phyloP scores from a whole-genome alignment of 2,888 invertebrate species.

The Brenthis ino region DNA sequence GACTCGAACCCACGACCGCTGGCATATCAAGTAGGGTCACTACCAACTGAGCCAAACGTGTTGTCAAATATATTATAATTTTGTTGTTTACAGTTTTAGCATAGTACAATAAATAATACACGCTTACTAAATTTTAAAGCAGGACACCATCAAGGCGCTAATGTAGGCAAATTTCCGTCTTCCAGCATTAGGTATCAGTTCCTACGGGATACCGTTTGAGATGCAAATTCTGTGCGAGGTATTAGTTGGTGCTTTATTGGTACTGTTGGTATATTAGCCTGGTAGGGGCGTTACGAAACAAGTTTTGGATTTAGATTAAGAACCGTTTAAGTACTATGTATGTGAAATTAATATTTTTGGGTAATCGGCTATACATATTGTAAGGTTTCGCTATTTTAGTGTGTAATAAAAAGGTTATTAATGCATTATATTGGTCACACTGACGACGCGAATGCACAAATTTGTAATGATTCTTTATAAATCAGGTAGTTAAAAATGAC shows the following conservation, averaged over 20 bases:
- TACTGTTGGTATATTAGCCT: constrained; percentile 41
- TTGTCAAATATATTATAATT: too few species aligned
- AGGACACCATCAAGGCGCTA: constrained; percentile 41
- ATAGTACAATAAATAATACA: constrained; percentile 8
- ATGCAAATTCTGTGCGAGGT: constrained; percentile 72
- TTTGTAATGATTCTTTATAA: too few species aligned
- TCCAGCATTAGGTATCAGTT: constrained; percentile 42
- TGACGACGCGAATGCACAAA: too few species aligned
- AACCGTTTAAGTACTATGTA: neutral
- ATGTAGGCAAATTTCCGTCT: constrained; percentile 65
- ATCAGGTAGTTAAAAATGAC: too few species aligned
- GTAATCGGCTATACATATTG: too few species aligned
- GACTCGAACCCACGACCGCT: neutral
- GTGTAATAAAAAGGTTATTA: too few species aligned
- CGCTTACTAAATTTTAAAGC: constrained; percentile 18
- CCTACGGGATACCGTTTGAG: constrained; percentile 54
- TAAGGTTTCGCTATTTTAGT: too few species aligned
- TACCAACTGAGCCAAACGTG: too few species aligned
- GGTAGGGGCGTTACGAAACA: neutral
- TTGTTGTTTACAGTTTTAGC: neutral
- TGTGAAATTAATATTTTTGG: too few species aligned
- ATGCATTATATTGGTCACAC: too few species aligned
- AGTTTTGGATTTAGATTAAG: constrained; percentile 29
- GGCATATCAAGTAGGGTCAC: neutral
- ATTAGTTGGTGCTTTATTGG: constrained; percentile 72